These are phyloP conservation scores for Oikopleura dioica DNA, from an alignment of 23 tunicate species.

Conservation along the genomic window DNA sequence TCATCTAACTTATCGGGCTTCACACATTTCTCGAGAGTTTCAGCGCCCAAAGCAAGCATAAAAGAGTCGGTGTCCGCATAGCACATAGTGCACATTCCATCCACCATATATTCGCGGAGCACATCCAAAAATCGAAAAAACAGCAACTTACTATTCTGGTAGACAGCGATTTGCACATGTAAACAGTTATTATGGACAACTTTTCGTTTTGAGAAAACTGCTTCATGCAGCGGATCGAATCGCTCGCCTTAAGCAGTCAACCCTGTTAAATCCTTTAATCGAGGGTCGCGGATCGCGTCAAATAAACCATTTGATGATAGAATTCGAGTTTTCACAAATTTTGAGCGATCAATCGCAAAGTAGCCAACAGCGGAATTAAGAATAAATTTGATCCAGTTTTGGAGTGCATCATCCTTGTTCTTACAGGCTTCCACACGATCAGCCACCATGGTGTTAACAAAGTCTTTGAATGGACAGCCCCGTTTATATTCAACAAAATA, in stretches of 20 bases:
- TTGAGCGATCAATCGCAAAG: not conserved
- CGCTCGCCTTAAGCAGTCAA: not conserved
- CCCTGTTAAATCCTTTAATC: not conserved
- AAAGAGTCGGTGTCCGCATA: not conserved
- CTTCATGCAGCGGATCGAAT: not conserved
- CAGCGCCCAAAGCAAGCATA: not conserved
- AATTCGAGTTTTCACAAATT: not conserved
- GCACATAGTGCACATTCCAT: not conserved
- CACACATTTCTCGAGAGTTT: not conserved
- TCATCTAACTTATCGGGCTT: not conserved
- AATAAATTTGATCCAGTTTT: not conserved
- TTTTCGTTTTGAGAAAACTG: not conserved
- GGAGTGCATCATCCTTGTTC: not conserved
- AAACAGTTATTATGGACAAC: not conserved
- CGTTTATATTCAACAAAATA: not conserved
- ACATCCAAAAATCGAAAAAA: not conserved
- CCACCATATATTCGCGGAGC: not conserved
- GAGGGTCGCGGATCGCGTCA: not conserved
- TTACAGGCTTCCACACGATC: not conserved
- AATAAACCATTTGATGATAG: not conserved
- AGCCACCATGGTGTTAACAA: not conserved
- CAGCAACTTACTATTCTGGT: not conserved
- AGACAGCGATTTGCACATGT: not conserved
- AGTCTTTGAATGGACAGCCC: not conserved
- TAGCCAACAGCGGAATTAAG: not conserved